phyloP scores from a whole-genome alignment of 2,797 vertebrate species.

The Pseudochirops cupreus region DNA sequence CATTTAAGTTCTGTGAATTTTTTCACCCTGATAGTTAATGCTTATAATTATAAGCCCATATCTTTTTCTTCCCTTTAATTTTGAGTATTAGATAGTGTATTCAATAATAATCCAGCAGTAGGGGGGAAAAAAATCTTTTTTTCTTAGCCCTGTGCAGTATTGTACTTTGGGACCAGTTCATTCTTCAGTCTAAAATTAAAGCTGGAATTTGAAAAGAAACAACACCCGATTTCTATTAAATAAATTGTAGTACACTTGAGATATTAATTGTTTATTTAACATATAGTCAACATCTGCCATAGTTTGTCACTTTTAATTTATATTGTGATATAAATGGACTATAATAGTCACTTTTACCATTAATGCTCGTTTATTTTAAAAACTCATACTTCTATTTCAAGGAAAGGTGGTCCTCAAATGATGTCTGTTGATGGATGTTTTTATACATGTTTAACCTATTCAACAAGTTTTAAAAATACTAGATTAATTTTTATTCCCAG shows the following conservation, averaged over 20 bases:
- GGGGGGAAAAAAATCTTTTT: background rate
- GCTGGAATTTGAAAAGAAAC: background rate
- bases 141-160: background rate
- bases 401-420: background rate
- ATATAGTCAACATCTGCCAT: background rate
- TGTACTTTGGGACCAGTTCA: background rate
- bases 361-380: background rate
- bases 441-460: background rate
- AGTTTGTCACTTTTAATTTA: background rate
- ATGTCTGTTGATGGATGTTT: background rate
- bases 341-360: background rate
- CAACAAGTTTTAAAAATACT: background rate
- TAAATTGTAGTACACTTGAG: background rate
- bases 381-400: background rate
- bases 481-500: no score
- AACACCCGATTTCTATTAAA: background rate
- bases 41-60: background rate
- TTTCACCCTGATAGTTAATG: background rate
- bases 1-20: background rate
- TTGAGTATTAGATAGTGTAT: background rate
- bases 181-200: slow-evolving; percentile 11
- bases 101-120: background rate
- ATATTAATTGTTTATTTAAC: background rate
- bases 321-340: background rate
- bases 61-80: background rate